Base-by-base conservation (phyloP, 2,797 vertebrate species). In the Gadopsis marmoratus region DNA sequence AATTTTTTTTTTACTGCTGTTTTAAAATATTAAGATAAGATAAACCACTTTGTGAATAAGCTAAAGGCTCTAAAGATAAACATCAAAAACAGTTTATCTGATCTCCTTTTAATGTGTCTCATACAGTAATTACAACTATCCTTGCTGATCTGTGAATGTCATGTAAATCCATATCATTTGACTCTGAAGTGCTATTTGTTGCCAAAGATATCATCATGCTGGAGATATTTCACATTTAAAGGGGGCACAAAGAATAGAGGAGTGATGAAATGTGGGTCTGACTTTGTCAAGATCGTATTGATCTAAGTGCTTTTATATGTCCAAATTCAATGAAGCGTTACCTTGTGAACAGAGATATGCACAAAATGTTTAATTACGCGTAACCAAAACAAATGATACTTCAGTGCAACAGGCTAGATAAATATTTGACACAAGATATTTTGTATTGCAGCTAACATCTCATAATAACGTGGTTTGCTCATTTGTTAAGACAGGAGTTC, bases 141-240 rank as follows among this genome's bases (percentile, higher is more conserved):
- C 14, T 4, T 41, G 12, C 5, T 58, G 8, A 55, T 55, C 33
- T 39, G 6, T 37, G 19, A 31, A 47, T 35, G 16, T 47, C n/a
- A 29, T 41, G 76, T 37, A 14, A 68, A 53, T 39, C 37, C 4
- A 35, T 6, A n/a, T 60, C 69, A 23, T 19, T 2, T 31, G 26
- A 41, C 14, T 51, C 17, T 60, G 31, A 53, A n/a, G 2, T 8
- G 37, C 7, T 39, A 23, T 31, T 51, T 66, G 33, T 55, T 33
- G 21, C 23, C 7, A 53, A 9, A 53, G 51, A 74, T 63, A 35
- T 21, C 19, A 68, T 33, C 47, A 60, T 9, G 58, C 13, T 60
- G 21, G 29, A n/a, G 35, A 48, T n/a, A 61, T 19, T 73, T 47
- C 29, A 50, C 35, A 58, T 73, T 61, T 54, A 33, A 71, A 54